Evolutionary conservation across 2,113 vertebrate genomes (phyloP).

Genomic region (Aldabrachelys gigantea): DNA sequence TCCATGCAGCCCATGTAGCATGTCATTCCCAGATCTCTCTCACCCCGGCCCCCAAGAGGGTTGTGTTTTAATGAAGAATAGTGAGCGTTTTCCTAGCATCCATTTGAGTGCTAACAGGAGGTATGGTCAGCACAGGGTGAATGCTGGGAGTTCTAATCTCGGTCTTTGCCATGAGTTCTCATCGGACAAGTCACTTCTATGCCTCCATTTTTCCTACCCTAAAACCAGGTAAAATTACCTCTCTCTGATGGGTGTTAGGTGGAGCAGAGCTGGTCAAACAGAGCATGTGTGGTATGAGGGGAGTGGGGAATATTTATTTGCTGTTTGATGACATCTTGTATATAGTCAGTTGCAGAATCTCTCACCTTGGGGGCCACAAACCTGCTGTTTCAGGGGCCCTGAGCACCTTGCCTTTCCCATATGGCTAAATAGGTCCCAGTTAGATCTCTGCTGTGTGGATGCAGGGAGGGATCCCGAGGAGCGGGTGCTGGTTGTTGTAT

Average conservation of each 20-base stretch:
- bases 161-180: background rate
- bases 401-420: background rate
- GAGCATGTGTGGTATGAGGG: background rate
- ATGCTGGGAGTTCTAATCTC: background rate
- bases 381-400: background rate
- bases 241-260: background rate
- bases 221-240: background rate
- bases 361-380: background rate
- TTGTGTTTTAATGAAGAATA: background rate
- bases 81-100: rapidly evolving
- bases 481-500: too few species aligned
- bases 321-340: background rate
- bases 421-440: background rate
- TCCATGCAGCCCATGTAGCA: rapidly evolving
- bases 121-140: background rate
- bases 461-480: background rate
- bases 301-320: background rate
- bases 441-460: background rate
- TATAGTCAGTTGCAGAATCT: background rate
- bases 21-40: background rate
- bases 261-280: background rate
- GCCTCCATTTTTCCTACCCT: background rate
- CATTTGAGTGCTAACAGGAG: rapidly evolving
- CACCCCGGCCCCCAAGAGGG: background rate
- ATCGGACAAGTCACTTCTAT: background rate